Conservation (phyloP, 1,140 invertebrate genomes). For the Papilio dardanus region DNA sequence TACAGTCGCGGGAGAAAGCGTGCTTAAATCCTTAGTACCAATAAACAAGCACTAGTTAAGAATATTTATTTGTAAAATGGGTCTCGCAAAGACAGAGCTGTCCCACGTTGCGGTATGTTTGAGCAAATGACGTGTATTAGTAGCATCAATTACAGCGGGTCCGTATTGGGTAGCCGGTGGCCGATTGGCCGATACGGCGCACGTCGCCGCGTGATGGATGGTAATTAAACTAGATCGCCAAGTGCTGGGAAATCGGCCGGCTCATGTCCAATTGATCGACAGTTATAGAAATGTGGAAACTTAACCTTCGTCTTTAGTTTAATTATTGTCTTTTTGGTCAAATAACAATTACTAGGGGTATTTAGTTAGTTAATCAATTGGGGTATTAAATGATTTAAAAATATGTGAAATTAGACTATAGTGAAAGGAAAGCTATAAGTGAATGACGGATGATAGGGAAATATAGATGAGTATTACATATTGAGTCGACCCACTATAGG, state of each 20-base stretch:
- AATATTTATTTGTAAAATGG: neutral
- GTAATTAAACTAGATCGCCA: slow-evolving; percentile 71
- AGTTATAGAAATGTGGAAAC: slow-evolving; percentile 14
- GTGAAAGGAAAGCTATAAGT: too few relatives aligned
- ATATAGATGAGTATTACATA: too few relatives aligned
- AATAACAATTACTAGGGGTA: neutral
- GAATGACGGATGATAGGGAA: too few relatives aligned
- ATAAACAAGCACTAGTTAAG: neutral
- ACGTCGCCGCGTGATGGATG: slow-evolving; percentile 61
- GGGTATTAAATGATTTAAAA: too few relatives aligned
- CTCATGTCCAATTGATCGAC: neutral
- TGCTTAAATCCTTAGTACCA: neutral
- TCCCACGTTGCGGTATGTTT: slow-evolving; percentile 14
- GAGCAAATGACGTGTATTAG: slow-evolving; percentile 48
- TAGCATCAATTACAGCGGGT: slow-evolving; percentile 61
- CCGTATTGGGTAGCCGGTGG: slow-evolving; percentile 56
- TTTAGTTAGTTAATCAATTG: neutral
- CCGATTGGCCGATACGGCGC: slow-evolving; percentile 56
- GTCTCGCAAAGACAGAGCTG: neutral
- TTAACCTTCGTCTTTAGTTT: neutral
- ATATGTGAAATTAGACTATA: too few relatives aligned
- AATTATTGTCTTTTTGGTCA: neutral
- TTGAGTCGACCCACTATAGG: too few relatives aligned
- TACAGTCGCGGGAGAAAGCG: neutral
- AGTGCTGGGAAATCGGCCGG: slow-evolving; percentile 45